Percentiles rank a stretch among this genome's conserved stretches.
Conservation (phyloP, 2,797 vertebrate species). For the Paratrypauchen microcephalus region DNA sequence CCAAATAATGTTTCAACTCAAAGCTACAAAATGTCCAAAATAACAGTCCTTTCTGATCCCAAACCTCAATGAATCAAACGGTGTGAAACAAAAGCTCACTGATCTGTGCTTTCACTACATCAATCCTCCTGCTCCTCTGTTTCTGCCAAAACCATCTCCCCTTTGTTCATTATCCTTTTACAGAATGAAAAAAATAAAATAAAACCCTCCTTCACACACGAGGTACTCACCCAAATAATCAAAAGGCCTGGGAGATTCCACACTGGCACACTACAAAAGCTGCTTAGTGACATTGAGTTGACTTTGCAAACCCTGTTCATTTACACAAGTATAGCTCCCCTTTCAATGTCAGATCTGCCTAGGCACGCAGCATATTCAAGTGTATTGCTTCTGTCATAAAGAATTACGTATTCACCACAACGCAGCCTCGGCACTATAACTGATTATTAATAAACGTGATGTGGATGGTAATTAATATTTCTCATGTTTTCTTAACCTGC, state of each 20-base stretch:
- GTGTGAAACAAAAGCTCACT: slow-evolving; percentile 35
- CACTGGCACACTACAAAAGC: slow-evolving; percentile 28
- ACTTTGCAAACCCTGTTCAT: slow-evolving; percentile 31
- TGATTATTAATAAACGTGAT: slow-evolving; percentile 25
- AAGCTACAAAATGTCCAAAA: not conserved
- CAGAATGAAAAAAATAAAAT: slow-evolving; percentile 26
- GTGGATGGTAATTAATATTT: slow-evolving; percentile 36
- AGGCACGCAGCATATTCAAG: slow-evolving; percentile 7
- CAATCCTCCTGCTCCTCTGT: slow-evolving; percentile 27
- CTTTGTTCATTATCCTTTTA: slow-evolving; percentile 27
- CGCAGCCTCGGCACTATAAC: slow-evolving; percentile 17
- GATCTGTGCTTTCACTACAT: slow-evolving; percentile 41
- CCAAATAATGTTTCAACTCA: not conserved
- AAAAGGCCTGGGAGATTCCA: slow-evolving; percentile 34
- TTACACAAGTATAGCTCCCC: not conserved
- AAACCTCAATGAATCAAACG: slow-evolving; percentile 25
- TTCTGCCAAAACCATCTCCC: slow-evolving; percentile 30
- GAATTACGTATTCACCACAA: slow-evolving; percentile 30
- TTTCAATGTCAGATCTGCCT: slow-evolving; percentile 6
- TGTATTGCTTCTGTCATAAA: slow-evolving; percentile 13
- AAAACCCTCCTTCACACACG: slow-evolving; percentile 18
- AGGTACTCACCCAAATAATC: slow-evolving; percentile 47
- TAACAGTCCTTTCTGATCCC: not conserved
- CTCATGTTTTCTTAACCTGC: slow-evolving; percentile 38
- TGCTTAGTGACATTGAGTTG: slow-evolving; percentile 42